Evolutionary conservation across 2,797 vertebrate genomes (phyloP).

Genomic region (Gallinago nigripennis): DNA sequence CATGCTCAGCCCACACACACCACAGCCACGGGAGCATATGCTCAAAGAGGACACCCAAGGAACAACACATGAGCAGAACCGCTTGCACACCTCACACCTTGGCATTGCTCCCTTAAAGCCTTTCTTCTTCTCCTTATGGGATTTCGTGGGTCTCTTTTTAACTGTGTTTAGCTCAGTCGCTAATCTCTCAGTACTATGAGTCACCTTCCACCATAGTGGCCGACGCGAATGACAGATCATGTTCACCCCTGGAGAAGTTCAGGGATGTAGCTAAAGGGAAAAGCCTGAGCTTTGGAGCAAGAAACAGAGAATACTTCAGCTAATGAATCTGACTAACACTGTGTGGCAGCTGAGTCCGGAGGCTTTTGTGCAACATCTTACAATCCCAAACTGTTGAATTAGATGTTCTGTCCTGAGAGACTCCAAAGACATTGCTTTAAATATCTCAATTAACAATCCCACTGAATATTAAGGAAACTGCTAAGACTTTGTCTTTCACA

Average conservation of each 20-base stretch:
- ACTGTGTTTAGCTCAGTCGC: not conserved
- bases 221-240: not conserved
- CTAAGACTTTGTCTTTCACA: constrained; percentile 4
- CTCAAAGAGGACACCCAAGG: not conserved
- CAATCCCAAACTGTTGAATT: constrained; percentile 47
- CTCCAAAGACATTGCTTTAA: constrained; percentile 62
- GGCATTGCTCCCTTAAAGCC: not conserved
- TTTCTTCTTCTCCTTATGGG: not conserved
- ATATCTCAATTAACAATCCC: constrained; percentile 57
- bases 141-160: not conserved
- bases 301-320: constrained; percentile 31
- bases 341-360: constrained; percentile 48
- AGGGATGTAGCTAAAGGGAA: not conserved
- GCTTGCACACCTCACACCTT: not conserved
- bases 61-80: not conserved
- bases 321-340: constrained; percentile 47
- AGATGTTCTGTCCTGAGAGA: constrained; percentile 38
- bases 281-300: not conserved
- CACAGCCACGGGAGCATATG: not conserved
- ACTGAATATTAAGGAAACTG: constrained; percentile 23
- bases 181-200: not conserved
- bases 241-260: not conserved
- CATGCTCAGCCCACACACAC: not conserved
- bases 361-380: constrained; percentile 35
- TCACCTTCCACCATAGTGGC: not conserved